phyloP scores from a whole-genome alignment of 2,113 vertebrate genomes.

The Xiphophorus maculatus region DNA sequence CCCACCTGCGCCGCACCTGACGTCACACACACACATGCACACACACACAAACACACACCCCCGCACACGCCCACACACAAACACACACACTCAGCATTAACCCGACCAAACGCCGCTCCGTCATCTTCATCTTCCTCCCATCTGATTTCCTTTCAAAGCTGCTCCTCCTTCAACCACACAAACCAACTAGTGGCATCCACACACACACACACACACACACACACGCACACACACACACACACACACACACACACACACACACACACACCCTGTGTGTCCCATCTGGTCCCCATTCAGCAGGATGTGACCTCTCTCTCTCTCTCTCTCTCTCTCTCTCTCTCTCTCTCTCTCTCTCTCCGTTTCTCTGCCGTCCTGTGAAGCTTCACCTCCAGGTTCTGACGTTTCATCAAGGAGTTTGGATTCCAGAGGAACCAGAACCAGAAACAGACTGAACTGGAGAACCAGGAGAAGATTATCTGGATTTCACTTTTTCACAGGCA shows the following conservation, averaged over 20 bases:
- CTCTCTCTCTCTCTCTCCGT: too few relatives aligned
- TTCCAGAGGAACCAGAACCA: too few relatives aligned
- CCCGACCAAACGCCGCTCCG: slow-evolving; percentile 10
- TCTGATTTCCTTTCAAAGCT: slow-evolving; percentile 65
- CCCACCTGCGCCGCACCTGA: slow-evolving; percentile 73
- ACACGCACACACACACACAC: too few relatives aligned
- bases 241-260: too few relatives aligned
- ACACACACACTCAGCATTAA: slow-evolving; percentile 19
- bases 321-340: too few relatives aligned
- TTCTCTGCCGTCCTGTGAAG: slow-evolving; percentile 2
- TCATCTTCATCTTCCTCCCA: slow-evolving; percentile 51
- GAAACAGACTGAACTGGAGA: too few relatives aligned
- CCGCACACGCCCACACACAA: too few relatives aligned
- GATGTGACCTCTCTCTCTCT: slow-evolving; percentile 8
- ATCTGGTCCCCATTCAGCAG: slow-evolving; percentile 71
- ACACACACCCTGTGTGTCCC: slow-evolving; percentile 58
- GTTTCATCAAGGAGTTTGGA: not conserved
- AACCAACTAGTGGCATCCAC: slow-evolving; percentile 38
- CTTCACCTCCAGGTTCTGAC: not conserved
- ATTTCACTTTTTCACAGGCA: too few relatives aligned
- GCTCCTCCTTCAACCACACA: slow-evolving; percentile 58
- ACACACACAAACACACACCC: too few relatives aligned
- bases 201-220: slow-evolving; percentile 28
- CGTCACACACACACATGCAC: slow-evolving; percentile 16
- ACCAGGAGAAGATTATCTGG: too few relatives aligned